These are phyloP conservation scores for Fragum sueziense DNA, from an alignment of 2,888 invertebrate genomes.

Conservation along the genomic window DNA sequence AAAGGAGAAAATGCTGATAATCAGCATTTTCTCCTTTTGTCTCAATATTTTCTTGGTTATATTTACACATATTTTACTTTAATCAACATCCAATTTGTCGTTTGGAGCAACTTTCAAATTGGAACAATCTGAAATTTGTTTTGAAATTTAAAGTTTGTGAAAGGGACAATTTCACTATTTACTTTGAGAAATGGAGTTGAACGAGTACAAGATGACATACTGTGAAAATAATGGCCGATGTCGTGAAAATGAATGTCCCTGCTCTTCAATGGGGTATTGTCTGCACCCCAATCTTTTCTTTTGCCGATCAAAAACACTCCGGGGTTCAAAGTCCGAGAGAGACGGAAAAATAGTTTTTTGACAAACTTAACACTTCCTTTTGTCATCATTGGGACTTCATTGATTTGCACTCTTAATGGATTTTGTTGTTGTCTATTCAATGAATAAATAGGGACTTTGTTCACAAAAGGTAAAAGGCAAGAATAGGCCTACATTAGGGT, in stretches of 20 bases:
- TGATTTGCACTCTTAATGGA: conserved; percentile 8
- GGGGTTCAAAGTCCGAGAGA: background rate
- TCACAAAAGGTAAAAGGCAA: no score
- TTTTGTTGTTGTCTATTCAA: background rate
- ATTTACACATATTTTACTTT: background rate
- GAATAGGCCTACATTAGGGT: no score
- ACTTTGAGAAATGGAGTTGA: conserved; percentile 6
- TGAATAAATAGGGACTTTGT: no score
- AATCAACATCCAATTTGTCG: background rate
- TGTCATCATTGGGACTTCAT: background rate
- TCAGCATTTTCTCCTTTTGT: background rate
- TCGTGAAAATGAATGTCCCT: background rate
- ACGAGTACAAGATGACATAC: background rate
- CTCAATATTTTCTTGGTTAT: background rate
- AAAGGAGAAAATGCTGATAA: background rate
- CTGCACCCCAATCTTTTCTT: background rate
- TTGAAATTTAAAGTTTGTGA: no score
- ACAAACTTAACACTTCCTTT: background rate
- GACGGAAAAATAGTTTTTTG: conserved; percentile 5
- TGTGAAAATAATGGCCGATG: conserved; percentile 14
- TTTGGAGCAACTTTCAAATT: background rate
- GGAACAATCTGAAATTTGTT: background rate
- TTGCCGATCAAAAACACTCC: background rate
- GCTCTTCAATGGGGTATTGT: conserved; percentile 7
- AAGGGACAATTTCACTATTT: background rate